Conservation (phyloP, 2,113 vertebrate species). For the Lepus timidus region DNA sequence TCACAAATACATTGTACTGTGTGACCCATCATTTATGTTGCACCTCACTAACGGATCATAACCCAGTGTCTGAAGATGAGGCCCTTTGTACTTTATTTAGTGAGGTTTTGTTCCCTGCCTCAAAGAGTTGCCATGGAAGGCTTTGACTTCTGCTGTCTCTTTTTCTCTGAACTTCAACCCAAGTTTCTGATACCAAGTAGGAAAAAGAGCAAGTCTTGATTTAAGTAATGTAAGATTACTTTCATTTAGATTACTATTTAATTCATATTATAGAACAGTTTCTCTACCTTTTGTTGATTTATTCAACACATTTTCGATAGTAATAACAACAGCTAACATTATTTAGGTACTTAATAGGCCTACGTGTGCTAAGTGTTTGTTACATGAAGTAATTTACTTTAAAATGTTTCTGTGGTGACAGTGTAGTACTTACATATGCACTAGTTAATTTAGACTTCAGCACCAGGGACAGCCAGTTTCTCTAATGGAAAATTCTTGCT, state of each 20-base stretch:
- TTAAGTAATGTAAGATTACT: neutral
- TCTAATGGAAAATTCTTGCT: constrained; percentile 7
- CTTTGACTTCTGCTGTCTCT: neutral
- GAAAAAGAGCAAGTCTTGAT: constrained; percentile 31
- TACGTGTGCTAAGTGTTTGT: neutral
- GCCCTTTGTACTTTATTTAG: neutral
- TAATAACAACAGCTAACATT: neutral
- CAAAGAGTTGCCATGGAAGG: neutral
- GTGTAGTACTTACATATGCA: neutral
- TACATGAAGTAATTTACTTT: constrained; percentile 13
- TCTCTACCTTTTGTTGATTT: constrained; percentile 14
- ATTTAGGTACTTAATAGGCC: neutral
- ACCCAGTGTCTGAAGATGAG: neutral
- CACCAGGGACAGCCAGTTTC: neutral
- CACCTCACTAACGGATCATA: neutral
- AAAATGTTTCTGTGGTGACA: neutral
- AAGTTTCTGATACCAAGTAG: neutral
- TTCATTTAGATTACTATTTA: constrained; percentile 32
- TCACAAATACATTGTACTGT: neutral
- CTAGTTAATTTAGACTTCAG: neutral
- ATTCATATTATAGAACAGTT: neutral
- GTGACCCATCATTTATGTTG: neutral
- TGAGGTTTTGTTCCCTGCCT: neutral
- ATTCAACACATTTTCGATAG: neutral
- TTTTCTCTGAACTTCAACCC: neutral